Percentiles rank a stretch among this genome's conserved stretches.
phyloP scores from a whole-genome alignment of 2,797 vertebrate species.

The Antennarius maculatus region DNA sequence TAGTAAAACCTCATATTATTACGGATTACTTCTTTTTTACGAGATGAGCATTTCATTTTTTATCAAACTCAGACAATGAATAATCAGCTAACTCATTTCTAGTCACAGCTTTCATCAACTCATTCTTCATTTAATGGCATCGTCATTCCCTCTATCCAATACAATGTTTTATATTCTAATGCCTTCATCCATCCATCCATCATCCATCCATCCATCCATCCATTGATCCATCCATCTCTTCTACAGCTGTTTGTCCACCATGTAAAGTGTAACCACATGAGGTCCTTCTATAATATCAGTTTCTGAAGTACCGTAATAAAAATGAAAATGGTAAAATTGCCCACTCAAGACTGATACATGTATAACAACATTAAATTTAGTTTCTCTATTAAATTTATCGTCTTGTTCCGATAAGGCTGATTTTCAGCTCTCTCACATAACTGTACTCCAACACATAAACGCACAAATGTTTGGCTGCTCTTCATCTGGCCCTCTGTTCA shows the following conservation, averaged over 20 bases:
- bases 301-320: neutral
- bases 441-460: constrained; percentile 8
- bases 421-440: constrained; percentile 8
- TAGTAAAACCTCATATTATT: neutral
- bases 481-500: constrained; percentile 4
- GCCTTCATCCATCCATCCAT: neutral
- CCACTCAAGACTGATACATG: constrained; percentile 20
- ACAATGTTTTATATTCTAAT: neutral
- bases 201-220: too few relatives aligned
- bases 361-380: constrained; percentile 53
- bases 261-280: neutral
- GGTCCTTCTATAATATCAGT: neutral
- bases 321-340: constrained; percentile 20
- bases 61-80: constrained; percentile 2
- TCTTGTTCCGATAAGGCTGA: constrained; percentile 24
- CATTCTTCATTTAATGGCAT: constrained; percentile 3
- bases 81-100: neutral
- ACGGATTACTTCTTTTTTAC: constrained; percentile 7
- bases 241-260: neutral
- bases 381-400: constrained; percentile 36
- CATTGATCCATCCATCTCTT: too few relatives aligned
- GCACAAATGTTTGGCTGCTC: constrained; percentile 18
- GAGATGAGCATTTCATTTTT: neutral
- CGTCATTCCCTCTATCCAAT: neutral
- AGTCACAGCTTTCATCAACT: neutral